A percentile compares a stretch with the other conserved stretches of the same genome.
Evolutionary conservation across 1,140 invertebrate species (phyloP).

Genomic region (Drosophila nigrodunni): DNA sequence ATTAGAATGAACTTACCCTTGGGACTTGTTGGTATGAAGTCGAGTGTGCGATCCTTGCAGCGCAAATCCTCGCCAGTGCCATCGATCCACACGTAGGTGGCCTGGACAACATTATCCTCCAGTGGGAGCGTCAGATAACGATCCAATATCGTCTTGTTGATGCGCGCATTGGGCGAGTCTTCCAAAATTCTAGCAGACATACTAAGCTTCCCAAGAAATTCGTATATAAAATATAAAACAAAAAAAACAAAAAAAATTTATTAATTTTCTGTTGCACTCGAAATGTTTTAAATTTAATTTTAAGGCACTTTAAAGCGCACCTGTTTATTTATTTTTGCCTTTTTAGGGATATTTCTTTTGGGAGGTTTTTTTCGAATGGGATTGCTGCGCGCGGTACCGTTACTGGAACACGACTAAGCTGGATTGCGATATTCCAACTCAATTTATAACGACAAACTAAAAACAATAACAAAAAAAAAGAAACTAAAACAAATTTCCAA

Average conservation of each 20-base stretch:
- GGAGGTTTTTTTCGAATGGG: conserved; percentile 3
- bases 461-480: conserved; percentile 25
- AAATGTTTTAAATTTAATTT: not conserved
- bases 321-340: not conserved
- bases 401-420: conserved; percentile 84
- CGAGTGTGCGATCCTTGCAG: conserved; percentile 92
- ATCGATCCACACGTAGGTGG: conserved; percentile 96
- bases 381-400: conserved; percentile 75
- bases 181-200: conserved; percentile 83
- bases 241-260: not conserved
- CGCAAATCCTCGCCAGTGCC: conserved; percentile 92
- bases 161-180: conserved; percentile 86
- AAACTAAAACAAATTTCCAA: too few relatives aligned
- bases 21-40: conserved; percentile 88
- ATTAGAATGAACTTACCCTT: conserved; percentile 85
- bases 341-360: conserved; percentile 15
- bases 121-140: conserved; percentile 90
- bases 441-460: conserved; percentile 83
- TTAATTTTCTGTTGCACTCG: conserved; percentile 7
- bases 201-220: conserved; percentile 48
- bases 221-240: not conserved
- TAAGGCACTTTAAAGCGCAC: not conserved
- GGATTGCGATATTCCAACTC: conserved; percentile 74
- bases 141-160: conserved; percentile 88
- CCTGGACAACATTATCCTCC: conserved; percentile 89